phyloP scores from a whole-genome alignment of 2,888 invertebrate genomes.

The Rotaria magnacalcarata region DNA sequence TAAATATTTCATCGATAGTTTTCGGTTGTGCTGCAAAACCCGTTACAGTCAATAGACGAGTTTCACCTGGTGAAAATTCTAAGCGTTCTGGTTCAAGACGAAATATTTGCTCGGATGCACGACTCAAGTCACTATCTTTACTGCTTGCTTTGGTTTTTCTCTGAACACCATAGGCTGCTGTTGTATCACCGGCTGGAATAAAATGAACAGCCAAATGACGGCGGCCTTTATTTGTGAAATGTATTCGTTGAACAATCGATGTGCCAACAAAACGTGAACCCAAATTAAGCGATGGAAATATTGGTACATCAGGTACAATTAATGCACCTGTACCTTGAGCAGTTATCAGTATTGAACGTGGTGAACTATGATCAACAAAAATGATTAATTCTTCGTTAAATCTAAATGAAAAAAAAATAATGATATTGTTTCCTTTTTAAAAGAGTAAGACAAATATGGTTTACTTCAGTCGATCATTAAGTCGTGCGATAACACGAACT shows the following conservation, averaged over 20 bases:
- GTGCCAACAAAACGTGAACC: conserved; percentile 67
- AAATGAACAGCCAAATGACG: conserved; percentile 59
- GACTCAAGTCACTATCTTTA: conserved; percentile 31
- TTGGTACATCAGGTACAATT: conserved; percentile 65
- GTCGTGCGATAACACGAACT: conserved; percentile 54
- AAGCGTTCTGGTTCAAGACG: conserved; percentile 55
- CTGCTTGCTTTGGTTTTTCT: background rate
- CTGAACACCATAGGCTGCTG: background rate
- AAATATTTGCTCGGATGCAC: background rate
- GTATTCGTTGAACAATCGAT: conserved; percentile 49
- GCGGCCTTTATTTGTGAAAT: conserved; percentile 57
- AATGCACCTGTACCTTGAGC: conserved; percentile 69
- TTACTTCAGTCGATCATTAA: conserved; percentile 57
- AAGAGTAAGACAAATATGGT: background rate
- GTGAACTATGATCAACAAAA: conserved; percentile 59
- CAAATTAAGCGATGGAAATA: conserved; percentile 64
- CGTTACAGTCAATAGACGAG: conserved; percentile 53
- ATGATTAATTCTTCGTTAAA: conserved; percentile 59
- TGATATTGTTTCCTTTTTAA: too few species aligned
- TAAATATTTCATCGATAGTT: conserved; percentile 54
- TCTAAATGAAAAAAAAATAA: conserved; percentile 48
- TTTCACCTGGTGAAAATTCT: conserved; percentile 57
- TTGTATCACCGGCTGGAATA: conserved; percentile 54
- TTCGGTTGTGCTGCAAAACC: conserved; percentile 57
- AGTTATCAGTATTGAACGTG: conserved; percentile 60